Percentiles rank a stretch among this genome's conserved stretches.
Conservation (phyloP, 2,888 invertebrate species). For the Nephrotoma appendiculata region DNA sequence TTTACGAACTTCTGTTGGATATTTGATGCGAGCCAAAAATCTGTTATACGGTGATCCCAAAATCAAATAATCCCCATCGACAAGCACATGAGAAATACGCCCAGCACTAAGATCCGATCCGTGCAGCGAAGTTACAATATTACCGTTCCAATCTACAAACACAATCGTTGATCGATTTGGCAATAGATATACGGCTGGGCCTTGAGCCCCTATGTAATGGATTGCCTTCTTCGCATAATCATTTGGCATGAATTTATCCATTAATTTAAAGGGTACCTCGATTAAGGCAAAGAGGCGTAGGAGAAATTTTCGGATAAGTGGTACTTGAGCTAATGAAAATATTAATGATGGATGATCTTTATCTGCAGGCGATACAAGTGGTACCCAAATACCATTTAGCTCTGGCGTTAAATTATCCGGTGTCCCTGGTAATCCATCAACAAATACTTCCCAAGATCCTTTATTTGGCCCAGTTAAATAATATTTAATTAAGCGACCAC, state of each 20-base stretch:
- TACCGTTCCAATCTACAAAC: conserved; percentile 55
- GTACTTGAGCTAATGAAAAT: conserved; percentile 44
- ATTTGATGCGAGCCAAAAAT: conserved; percentile 48
- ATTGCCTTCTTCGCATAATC: conserved; percentile 43
- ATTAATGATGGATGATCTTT: conserved; percentile 39
- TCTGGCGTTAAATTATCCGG: conserved; percentile 38
- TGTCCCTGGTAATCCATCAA: conserved; percentile 59
- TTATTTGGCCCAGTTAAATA: conserved; percentile 66
- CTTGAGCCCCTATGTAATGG: conserved; percentile 55
- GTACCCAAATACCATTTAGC: conserved; percentile 51
- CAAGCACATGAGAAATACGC: conserved; percentile 48
- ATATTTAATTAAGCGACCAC: conserved; percentile 55
- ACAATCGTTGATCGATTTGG: conserved; percentile 41
- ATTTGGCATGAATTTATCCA: conserved; percentile 51
- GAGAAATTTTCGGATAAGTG: conserved; percentile 48
- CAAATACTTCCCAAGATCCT: conserved; percentile 65
- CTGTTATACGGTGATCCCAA: conserved; percentile 54
- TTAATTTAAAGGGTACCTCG: conserved; percentile 46
- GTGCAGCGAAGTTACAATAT: conserved; percentile 52
- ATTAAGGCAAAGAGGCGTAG: conserved; percentile 42
- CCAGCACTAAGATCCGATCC: conserved; percentile 40
- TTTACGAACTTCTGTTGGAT: conserved; percentile 25
- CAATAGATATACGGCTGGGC: conserved; percentile 27
- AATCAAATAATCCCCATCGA: conserved; percentile 47
- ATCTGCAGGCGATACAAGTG: conserved; percentile 41